Evolutionary conservation across 2,797 vertebrate species (phyloP), one percentile per base, ranked within the genome.

Genomic region (Crenuchus spilurus): DNA sequence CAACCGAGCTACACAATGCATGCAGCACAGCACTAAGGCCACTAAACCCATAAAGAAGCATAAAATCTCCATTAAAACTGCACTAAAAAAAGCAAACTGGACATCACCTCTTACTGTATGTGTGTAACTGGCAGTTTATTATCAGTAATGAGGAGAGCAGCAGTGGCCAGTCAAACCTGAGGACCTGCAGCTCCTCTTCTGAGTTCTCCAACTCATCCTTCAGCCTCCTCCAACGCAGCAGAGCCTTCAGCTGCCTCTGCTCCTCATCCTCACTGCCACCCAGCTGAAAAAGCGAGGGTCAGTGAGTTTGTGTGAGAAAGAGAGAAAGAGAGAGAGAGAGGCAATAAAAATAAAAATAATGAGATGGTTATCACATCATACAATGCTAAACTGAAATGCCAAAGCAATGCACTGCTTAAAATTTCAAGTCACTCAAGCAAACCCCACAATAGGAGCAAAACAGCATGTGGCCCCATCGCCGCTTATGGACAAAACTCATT

Each of bases 121-220:
- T n/a, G n/a, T n/a, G n/a, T n/a, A n/a, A n/a, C n/a, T n/a, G n/a
- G n/a, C n/a, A n/a, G n/a, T n/a, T n/a, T n/a, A n/a, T n/a, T n/a
- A n/a, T n/a, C n/a, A n/a, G n/a, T n/a, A 35, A 35, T 3, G n/a
- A n/a, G 69, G 22, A 57, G 65, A 73, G 54, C n/a, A n/a, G n/a
- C n/a, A n/a, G 41, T 61, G 28, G 78, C 9, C 20, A 18, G 37
- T 60, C 70, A 77, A 70, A 99, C 97, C 97, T 96, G 85, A 99
- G 92, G 85, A 98, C 91, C 81, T 98, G 97, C 71, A 99, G 92
- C 60, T 94, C 94, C 84, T 95, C 93, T 28, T 94, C 91, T 7
- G 95, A 96, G 86, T 95, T 95, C 82, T 88, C 94, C 20, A 95
- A 65, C 86, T 99, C 97, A 14, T 98, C 96, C 69, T 83, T 92